These are phyloP conservation scores for Pachyramphus minor DNA, from an alignment of 2,113 vertebrate species.

Conservation along the genomic window DNA sequence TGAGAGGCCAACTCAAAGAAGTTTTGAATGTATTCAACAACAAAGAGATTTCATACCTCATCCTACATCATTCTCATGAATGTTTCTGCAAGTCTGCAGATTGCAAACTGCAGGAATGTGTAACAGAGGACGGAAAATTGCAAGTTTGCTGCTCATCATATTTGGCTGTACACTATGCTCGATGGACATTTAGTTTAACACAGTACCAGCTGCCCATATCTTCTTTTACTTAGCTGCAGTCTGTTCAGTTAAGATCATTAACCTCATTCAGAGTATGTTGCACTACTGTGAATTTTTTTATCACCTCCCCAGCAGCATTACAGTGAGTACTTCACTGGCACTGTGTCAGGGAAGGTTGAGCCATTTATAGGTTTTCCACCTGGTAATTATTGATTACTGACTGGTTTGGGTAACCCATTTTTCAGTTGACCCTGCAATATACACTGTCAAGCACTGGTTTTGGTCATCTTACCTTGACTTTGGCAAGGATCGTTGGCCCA, in stretches of 20 bases:
- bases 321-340: not conserved
- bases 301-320: not conserved
- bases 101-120: not conserved
- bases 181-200: not conserved
- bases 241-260: not conserved
- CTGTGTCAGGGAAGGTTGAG: not conserved
- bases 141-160: not conserved
- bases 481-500: constrained; percentile 88
- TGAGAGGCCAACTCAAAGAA: not conserved
- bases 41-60: not conserved
- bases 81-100: not conserved
- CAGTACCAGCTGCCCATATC: not conserved
- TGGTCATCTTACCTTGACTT: constrained; percentile 82
- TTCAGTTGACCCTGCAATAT: not conserved
- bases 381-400: not conserved
- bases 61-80: not conserved
- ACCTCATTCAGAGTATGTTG: not conserved
- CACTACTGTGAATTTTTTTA: not conserved
- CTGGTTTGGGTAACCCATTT: not conserved
- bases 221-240: not conserved
- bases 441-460: not conserved
- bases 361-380: not conserved
- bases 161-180: not conserved
- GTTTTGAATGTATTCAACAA: not conserved
- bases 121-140: not conserved